These are phyloP conservation scores for Bungarus multicinctus DNA, from an alignment of 2,113 vertebrate genomes.

Conservation along the genomic window DNA sequence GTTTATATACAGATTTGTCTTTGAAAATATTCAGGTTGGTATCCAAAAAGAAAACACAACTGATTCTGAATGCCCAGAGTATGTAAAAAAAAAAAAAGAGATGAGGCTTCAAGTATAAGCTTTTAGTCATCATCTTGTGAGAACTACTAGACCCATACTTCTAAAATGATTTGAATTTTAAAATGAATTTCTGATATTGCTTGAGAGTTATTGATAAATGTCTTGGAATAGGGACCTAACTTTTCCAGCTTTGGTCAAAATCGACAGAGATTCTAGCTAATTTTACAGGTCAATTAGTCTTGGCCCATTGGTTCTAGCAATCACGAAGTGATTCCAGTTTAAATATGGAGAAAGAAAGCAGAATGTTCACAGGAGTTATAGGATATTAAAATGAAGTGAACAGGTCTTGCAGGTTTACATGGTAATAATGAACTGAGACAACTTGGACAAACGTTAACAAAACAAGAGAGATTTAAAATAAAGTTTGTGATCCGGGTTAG, in stretches of 20 bases:
- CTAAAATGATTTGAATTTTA: not conserved
- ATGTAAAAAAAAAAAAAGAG: not conserved
- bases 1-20: not conserved
- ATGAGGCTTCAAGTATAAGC: not conserved
- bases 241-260: not conserved
- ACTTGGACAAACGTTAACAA: not conserved
- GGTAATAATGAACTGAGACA: not conserved
- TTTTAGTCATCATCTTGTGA: not conserved
- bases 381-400: not conserved
- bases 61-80: not conserved
- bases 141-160: not conserved
- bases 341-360: not conserved
- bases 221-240: not conserved
- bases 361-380: not conserved
- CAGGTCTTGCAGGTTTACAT: not conserved
- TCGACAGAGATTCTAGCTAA: not conserved
- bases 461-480: not conserved
- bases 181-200: too few relatives aligned
- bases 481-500: not conserved
- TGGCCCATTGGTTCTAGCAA: not conserved
- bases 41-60: not conserved
- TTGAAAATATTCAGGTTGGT: not conserved
- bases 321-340: not conserved
- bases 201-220: not conserved
- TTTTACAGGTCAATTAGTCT: not conserved